Base-by-base conservation (phyloP, 2,113 vertebrate genomes). In the Pelusios castaneus region DNA sequence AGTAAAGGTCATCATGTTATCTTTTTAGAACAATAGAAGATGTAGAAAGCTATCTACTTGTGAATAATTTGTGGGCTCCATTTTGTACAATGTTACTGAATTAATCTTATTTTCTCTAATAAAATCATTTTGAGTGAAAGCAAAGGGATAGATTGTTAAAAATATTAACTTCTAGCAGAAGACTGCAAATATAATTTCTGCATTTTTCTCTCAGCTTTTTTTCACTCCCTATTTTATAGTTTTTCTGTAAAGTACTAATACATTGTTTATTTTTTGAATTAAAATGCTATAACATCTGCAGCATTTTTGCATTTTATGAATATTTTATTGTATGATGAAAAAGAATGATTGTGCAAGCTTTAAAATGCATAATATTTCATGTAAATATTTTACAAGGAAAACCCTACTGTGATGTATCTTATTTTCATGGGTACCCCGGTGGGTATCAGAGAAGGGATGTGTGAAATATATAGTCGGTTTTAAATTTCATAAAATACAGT, bases 361-460 rank as follows among this genome's bases (percentile, higher is more conserved):
- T 93, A 94, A 94, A 97, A 95, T 81, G 82, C 77, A 63, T 90
- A 90, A 89, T 96, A 84, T 97, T 97, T 94, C 83, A 91, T 91
- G 91, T 94, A 97, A 98, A 95, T 97, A 96, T 95, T 98, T 97
- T 96, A 93, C 88, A 97, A 96, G 87, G 82, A 95, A 97, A 94
- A 93, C 38, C 85, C 95, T 85, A 94, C 70, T 80, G 88, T 91
- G 88, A 85, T 96, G 27, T 47, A 92, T 95, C 70, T 96, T 96
- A 91, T 95, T 97, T 96, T 96, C 95, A 80, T 88, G 94, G 34
- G 49, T 94, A 41, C 90, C 88, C 80, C 89, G 31, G 91, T 96
- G 95, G 34, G 84, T 79, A 63, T 88, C 92, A 84, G 90, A 95
- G 93, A 96, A 95, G 92, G 88, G 31, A 90, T 17, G 77, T 58